These are phyloP conservation scores for Cloeon dipterum DNA, from an alignment of 2,888 invertebrate genomes.

Conservation along the genomic window DNA sequence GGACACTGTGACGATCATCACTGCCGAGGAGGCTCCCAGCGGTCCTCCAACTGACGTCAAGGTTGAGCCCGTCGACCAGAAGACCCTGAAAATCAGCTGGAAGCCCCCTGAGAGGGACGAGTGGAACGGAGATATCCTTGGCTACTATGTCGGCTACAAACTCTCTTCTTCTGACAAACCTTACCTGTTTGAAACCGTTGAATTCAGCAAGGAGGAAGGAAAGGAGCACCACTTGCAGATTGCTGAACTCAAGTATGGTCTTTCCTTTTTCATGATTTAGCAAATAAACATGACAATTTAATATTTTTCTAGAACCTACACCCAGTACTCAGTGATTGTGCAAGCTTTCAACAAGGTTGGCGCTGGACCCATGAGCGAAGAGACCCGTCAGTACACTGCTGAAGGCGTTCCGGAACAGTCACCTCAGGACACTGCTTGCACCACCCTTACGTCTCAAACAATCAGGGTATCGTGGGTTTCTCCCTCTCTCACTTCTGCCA, in stretches of 20 bases:
- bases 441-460: conserved; percentile 80
- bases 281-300: not conserved
- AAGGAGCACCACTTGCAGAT: conserved; percentile 73
- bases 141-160: conserved; percentile 80
- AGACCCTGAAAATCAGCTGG: conserved; percentile 63
- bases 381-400: conserved; percentile 76
- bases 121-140: conserved; percentile 81
- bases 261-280: no score
- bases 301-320: conserved; percentile 48
- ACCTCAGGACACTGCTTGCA: conserved; percentile 78
- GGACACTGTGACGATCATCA: conserved; percentile 81
- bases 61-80: conserved; percentile 71
- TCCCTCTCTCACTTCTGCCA: conserved; percentile 74
- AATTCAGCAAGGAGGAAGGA: conserved; percentile 75
- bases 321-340: conserved; percentile 86
- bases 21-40: conserved; percentile 77
- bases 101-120: conserved; percentile 72
- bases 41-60: conserved; percentile 65
- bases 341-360: conserved; percentile 90
- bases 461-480: conserved; percentile 88
- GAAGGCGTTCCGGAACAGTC: conserved; percentile 86
- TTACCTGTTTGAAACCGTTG: conserved; percentile 75
- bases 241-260: conserved; percentile 39
- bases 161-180: conserved; percentile 56
- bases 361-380: conserved; percentile 73